Base-by-base conservation (phyloP, 2,888 invertebrate species). In the Sussaba pulchella region DNA sequence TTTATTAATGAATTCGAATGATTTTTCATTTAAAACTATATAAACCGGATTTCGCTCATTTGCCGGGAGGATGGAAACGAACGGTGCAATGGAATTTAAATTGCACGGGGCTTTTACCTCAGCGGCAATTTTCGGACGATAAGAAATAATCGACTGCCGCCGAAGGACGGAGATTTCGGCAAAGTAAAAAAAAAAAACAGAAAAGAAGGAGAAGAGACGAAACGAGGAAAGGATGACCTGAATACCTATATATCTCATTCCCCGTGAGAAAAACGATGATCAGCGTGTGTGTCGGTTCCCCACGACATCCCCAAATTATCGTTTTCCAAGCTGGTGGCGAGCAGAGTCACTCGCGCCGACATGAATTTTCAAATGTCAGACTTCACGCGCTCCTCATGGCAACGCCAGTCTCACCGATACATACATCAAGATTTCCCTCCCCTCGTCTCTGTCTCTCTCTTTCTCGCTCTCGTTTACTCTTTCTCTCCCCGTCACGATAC, bases 291-390 rank as follows among this genome's bases (percentile, higher is more conserved):
- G 19, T 63, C 50, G 24, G 9, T 10, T 12, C 26, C 26, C 54
- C 47, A 36, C 41, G 4, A 14, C 57, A 31, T 43, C 14, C 41
- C 64, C 57, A 57, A 77, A 71, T 71, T 41, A 61, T 59, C 24
- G 21, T 59, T 41, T 31, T 63, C 26, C 64, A 36, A 52, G 24
- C 6, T 4, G 24, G 0, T 14, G n/a, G n/a, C n/a, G n/a, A n/a
- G 52, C 19, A 21, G 19, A 43, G 43, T 52, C 54, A 31, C 70
- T 26, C 26, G 39, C 10, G 50, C 70, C 14, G 17, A 36, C 57
- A 77, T 70, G 45, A 77, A 57, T 64, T 77, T 77, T 70, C 64
- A 70, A 54, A 70, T 77, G 76, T 70, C 76, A 77, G 54, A 50
- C 24, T 24, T 63, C 63, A 45, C 69, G 69, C 52, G 36, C 39